Evolutionary conservation across 2,113 vertebrate genomes (phyloP), one percentile per base, ranked within the genome.

Genomic region (Eolophus roseicapilla): DNA sequence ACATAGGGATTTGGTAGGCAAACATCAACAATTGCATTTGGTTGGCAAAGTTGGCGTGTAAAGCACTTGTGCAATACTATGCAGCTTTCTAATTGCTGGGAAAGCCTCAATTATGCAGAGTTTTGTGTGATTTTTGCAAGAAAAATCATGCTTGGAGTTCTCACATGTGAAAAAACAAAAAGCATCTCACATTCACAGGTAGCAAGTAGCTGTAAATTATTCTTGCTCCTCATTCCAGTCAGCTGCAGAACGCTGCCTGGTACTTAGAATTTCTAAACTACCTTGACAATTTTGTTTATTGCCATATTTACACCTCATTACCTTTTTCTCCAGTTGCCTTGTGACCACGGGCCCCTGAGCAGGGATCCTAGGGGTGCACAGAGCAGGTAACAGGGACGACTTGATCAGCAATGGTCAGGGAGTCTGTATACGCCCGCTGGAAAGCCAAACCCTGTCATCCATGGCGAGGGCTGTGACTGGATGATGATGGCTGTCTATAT

Each of bases 351-450:
- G 13, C 1, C 3, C 20, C 24, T 49, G 18, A 21, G 25, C 13
- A 60, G 78, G 43, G 50, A 49, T 52, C 8, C 52, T 76, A n/a
- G 27, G 20, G 10, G 8, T 52, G 31, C 12, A 25, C 24, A 5
- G 12, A 47, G 33, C 33, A 43, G 62, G 23, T 15, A 33, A 11
- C 10, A 29, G 37, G 0, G 2, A 7, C 0, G 0, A 23, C 31
- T 16, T 0, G 0, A 20, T 37, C 37, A 37, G 6, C 46, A 7
- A 2, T 3, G 17, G 46, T 17, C 78, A 76, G n/a, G 24, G 43
- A 31, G 13, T 20, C 31, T 19, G 35, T 2, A 3, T 46, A 6
- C 0, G 0, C 21, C 27, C 0, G 0, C 49, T 64, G 43, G 19
- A 69, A 39, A 91, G 17, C 11, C 80, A 82, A 55, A 11, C 24